Evolutionary conservation across 1,140 invertebrate species (phyloP).

Genomic region (Polyergus mexicanus): DNA sequence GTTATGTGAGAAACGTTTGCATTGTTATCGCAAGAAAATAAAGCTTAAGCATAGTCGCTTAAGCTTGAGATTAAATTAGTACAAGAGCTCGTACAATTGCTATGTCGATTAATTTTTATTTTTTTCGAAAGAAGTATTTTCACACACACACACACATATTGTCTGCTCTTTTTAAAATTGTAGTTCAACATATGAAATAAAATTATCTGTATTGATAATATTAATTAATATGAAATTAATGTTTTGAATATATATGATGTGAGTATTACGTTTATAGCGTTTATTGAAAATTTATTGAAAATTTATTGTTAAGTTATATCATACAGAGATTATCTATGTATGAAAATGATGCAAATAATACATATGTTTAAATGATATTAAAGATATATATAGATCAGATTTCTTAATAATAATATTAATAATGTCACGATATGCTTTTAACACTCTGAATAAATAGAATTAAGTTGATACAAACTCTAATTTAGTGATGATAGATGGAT

Average conservation of each 20-base stretch:
- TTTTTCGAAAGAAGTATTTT: not conserved
- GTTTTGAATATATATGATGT: not conserved
- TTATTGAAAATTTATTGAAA: not conserved
- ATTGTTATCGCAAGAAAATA: constrained; percentile 37
- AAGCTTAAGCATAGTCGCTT: not conserved
- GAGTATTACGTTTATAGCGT: not conserved
- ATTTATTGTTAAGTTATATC: not conserved
- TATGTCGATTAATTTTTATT: not conserved
- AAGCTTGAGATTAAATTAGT: constrained; percentile 28
- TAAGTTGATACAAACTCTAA: not conserved
- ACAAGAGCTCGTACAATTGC: not conserved
- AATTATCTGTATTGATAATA: not conserved
- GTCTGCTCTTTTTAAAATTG: not conserved
- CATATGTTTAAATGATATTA: not conserved
- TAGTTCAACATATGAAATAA: not conserved
- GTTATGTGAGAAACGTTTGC: not conserved
- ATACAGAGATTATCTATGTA: not conserved
- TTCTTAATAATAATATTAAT: not conserved
- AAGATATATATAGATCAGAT: not conserved
- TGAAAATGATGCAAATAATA: not conserved
- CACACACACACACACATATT: too few relatives aligned
- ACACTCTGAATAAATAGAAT: not conserved
- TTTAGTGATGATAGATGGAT: not conserved
- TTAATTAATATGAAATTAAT: not conserved
- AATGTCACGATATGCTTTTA: not conserved